Percentiles rank a stretch among this genome's conserved stretches.
Conservation (phyloP, 2,888 invertebrate species). For the Drosophila bunnanda region DNA sequence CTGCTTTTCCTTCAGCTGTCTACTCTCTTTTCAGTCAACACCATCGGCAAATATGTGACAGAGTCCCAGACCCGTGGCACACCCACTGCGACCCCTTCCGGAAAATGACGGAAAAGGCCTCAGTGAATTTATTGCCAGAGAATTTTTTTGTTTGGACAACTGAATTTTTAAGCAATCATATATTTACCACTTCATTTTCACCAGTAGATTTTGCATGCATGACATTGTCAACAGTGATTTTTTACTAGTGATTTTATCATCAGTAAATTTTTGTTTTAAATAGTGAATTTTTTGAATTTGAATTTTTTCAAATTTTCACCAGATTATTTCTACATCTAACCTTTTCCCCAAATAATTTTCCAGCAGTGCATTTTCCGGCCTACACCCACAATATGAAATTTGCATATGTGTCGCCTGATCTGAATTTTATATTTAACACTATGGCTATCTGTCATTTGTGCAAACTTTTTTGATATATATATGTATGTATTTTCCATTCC, state of each 20-base stretch:
- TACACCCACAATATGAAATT: conserved; percentile 30
- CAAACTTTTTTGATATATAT: conserved; percentile 27
- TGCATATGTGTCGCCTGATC: conserved; percentile 30
- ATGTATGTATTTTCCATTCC: conserved; percentile 18
- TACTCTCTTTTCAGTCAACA: conserved; percentile 33
- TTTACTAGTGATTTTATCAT: not conserved
- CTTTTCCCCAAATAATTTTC: not conserved
- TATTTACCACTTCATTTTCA: not conserved
- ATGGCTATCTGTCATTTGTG: conserved; percentile 24
- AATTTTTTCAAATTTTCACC: not conserved
- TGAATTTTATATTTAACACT: conserved; percentile 13
- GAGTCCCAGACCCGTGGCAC: not conserved
- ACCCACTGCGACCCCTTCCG: not conserved
- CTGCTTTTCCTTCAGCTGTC: conserved; percentile 18
- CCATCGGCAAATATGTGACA: conserved; percentile 33
- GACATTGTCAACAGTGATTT: not conserved
- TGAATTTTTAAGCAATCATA: not conserved
- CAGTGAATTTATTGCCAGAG: not conserved
- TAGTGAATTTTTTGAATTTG: not conserved
- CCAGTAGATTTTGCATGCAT: not conserved
- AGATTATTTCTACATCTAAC: not conserved
- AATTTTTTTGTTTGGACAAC: not conserved
- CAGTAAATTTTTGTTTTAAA: not conserved
- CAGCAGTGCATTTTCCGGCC: not conserved
- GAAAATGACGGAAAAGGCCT: not conserved